These are phyloP conservation scores for Odontamblyopus rebecca DNA, from an alignment of 2,797 vertebrate species.

Conservation along the genomic window DNA sequence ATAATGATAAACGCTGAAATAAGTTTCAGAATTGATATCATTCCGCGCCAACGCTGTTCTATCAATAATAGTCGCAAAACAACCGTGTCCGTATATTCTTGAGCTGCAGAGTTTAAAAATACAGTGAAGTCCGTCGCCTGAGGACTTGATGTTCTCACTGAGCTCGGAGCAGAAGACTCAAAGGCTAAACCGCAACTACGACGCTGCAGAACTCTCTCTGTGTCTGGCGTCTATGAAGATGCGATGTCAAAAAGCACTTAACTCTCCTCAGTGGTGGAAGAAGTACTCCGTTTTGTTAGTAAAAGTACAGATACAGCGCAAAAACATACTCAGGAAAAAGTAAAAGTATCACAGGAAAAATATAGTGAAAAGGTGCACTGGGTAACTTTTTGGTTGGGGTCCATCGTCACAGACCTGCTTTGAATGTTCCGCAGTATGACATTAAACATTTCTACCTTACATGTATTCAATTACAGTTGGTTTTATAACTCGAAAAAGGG, in stretches of 20 bases:
- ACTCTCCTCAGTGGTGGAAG: background rate
- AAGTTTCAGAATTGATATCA: constrained; percentile 37
- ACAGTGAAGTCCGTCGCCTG: constrained; percentile 17
- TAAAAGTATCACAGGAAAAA: no score
- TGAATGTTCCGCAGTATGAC: no score
- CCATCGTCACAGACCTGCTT: no score
- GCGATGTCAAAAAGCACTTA: constrained; percentile 19
- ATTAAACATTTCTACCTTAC: no score
- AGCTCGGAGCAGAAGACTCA: constrained; percentile 31
- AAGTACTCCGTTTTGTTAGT: no score
- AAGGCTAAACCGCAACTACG: constrained; percentile 29
- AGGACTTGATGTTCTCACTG: constrained; percentile 18
- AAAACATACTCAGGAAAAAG: no score
- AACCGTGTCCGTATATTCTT: constrained; percentile 7
- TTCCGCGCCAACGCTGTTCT: constrained; percentile 17
- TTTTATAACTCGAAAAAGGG: no score
- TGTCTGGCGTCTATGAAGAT: constrained; percentile 15
- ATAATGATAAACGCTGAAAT: constrained; percentile 13
- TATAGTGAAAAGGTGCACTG: no score
- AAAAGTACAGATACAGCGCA: no score
- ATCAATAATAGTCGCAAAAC: constrained; percentile 25
- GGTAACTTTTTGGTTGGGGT: no score
- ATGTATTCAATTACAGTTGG: no score
- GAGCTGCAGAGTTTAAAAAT: background rate
- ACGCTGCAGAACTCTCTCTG: background rate